Evolutionary conservation across 1,140 invertebrate species (phyloP).

Genomic region (Nasonia longicornis): DNA sequence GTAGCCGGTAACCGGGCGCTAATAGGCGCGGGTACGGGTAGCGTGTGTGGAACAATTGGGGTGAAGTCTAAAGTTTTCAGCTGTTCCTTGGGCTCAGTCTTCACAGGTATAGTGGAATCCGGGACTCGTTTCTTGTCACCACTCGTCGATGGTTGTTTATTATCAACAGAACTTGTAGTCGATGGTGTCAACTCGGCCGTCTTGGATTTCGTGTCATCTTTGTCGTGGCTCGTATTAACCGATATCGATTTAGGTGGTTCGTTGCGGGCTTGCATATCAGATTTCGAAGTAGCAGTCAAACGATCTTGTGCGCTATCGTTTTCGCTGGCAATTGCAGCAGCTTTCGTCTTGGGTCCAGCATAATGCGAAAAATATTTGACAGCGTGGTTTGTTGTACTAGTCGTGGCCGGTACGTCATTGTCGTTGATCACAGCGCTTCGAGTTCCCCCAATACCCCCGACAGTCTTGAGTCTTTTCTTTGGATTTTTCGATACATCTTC

Average conservation of each 20-base stretch:
- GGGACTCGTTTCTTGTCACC: slow-evolving; percentile 17
- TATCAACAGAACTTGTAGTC: neutral
- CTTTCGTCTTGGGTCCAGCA: slow-evolving; percentile 41
- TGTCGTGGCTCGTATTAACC: slow-evolving; percentile 1
- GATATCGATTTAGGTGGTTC: slow-evolving; percentile 17
- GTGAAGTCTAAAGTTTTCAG: slow-evolving; percentile 56
- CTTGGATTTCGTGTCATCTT: slow-evolving; percentile 19
- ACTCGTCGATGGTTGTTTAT: neutral
- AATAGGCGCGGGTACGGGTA: slow-evolving; percentile 61
- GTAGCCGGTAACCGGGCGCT: slow-evolving; percentile 64
- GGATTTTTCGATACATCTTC: slow-evolving; percentile 62
- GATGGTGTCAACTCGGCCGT: neutral
- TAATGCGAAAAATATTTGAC: slow-evolving; percentile 42
- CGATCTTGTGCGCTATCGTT: slow-evolving; percentile 21
- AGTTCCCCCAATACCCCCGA: neutral
- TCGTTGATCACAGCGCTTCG: no score
- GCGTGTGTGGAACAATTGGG: slow-evolving; percentile 52
- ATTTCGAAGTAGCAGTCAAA: neutral
- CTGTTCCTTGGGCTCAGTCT: slow-evolving; percentile 48
- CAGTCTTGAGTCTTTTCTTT: slow-evolving; percentile 63
- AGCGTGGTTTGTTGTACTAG: slow-evolving; percentile 14
- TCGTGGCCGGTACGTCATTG: neutral
- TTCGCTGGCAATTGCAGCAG: neutral
- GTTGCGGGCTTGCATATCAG: neutral
- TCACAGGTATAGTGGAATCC: neutral